Evolutionary conservation across 1,140 invertebrate genomes (phyloP).

Genomic region (Drosophila ogumai): DNA sequence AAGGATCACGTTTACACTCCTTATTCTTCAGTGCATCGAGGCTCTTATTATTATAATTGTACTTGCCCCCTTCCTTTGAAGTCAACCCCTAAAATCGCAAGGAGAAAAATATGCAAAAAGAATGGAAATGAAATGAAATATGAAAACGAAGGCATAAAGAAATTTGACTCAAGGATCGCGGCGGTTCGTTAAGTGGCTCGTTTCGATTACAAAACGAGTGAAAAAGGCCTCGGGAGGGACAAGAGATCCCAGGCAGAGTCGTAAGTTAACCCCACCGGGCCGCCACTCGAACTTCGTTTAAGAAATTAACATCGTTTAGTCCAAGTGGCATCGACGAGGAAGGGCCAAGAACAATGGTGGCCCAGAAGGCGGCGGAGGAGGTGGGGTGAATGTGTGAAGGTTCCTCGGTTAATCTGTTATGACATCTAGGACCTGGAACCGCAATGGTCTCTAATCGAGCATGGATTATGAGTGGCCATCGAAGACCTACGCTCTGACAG

Average conservation of each 20-base stretch:
- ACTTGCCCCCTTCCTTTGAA: constrained; percentile 1
- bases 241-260: constrained; percentile 52
- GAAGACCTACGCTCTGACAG: constrained; percentile 79
- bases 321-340: constrained; percentile 58
- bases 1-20: neutral
- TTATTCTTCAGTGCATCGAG: constrained; percentile 16
- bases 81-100: constrained; percentile 69
- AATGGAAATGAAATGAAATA: constrained; percentile 49
- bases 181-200: constrained; percentile 75
- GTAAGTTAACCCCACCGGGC: constrained; percentile 55
- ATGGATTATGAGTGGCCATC: constrained; percentile 77
- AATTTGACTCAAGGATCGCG: constrained; percentile 65
- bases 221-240: constrained; percentile 59
- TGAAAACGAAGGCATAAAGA: constrained; percentile 63
- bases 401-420: constrained; percentile 77
- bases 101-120: constrained; percentile 52
- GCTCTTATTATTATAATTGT: constrained; percentile 39
- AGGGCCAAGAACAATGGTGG: constrained; percentile 25
- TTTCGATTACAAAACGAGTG: constrained; percentile 74
- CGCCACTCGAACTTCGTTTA: constrained; percentile 50
- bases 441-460: constrained; percentile 80
- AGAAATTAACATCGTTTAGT: constrained; percentile 81
- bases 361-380: neutral
- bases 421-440: constrained; percentile 71
- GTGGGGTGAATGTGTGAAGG: constrained; percentile 30